Conservation (phyloP, 1,140 invertebrate species). For the Neocloeon triangulifer region DNA sequence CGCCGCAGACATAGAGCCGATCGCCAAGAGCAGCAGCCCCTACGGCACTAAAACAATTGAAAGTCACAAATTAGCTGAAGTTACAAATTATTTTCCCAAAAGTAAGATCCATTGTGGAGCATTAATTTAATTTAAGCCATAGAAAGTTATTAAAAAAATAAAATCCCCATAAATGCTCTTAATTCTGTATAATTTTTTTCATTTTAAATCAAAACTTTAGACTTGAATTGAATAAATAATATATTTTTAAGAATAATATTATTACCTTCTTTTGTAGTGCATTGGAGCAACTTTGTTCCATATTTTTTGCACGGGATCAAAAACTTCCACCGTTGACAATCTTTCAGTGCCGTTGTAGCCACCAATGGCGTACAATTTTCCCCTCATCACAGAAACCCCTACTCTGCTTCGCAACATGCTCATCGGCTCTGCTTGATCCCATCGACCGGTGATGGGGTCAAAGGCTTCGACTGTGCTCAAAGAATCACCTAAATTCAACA, state of each 20-base stretch:
- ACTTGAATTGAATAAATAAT: not conserved
- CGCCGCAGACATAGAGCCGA: conserved; percentile 69
- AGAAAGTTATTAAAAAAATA: not conserved
- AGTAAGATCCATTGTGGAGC: too few species aligned
- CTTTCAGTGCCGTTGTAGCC: conserved; percentile 65
- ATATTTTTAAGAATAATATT: not conserved
- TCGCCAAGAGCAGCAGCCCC: conserved; percentile 64
- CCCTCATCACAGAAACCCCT: conserved; percentile 59
- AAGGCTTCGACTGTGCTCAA: conserved; percentile 71
- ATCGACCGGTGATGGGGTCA: conserved; percentile 45
- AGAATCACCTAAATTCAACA: conserved; percentile 36
- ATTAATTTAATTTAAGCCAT: too few species aligned
- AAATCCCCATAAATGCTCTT: not conserved
- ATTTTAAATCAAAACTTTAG: not conserved
- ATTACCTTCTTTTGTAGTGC: conserved; percentile 57
- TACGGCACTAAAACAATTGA: conserved; percentile 35
- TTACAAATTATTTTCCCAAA: too few species aligned
- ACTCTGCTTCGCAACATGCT: conserved; percentile 61
- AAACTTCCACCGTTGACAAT: conserved; percentile 70
- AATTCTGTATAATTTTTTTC: not conserved
- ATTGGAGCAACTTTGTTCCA: conserved; percentile 65
- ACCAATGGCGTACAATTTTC: conserved; percentile 48
- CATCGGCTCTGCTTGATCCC: conserved; percentile 67
- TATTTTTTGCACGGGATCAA: conserved; percentile 42
- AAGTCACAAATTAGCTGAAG: conserved; percentile 1